Base-by-base conservation (phyloP, 2,113 vertebrate genomes). In the Coturnix japonica region DNA sequence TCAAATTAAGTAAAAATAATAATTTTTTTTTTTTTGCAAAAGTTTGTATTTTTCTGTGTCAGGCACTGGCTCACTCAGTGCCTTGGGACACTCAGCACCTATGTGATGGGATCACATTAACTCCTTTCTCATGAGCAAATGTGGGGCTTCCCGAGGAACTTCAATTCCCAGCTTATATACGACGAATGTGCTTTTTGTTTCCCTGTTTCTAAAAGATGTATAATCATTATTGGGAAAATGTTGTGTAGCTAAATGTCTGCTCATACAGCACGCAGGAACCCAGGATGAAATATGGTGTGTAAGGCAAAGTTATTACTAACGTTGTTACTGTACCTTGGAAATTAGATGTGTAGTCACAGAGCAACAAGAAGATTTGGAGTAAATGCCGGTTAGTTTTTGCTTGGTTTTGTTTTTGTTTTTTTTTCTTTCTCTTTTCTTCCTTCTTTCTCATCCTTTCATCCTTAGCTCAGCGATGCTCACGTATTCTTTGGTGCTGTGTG, bases 41-140 rank as follows among this genome's bases (percentile, higher is more conserved):
- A 74, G 60, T 78, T 87, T 82, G 91, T 12, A 59, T 92, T 93
- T 76, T 92, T 87, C 67, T 89, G 84, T 78, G 83, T 85, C 33
- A 63, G 59, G 20, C 35, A 11, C 20, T 49, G 44, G 21, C 44
- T 63, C 20, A 4, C 51, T 79, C 23, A 11, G 7, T 76, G 60
- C 75, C 78, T 87, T 64, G 75, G 74, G 84, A 54, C 60, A 43
- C 64, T 87, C 79, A 63, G 56, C 43, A 77, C 74, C 89, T 87
- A 8, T 64, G 91, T 73, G 41, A 35, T 33, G 66, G 78, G 35
- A 35, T 59, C 14, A 72, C 35, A 18, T 90, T 73, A 71, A 60
- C 31, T 78, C 77, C 37, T 60, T 73, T 81, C 69, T 89, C 53
- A 43, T 86, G 84, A 93, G 31, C 43, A 89, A 82, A 41, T 20